These are phyloP conservation scores for Zapornia atra DNA, from an alignment of 2,113 vertebrate species.

Conservation along the genomic window DNA sequence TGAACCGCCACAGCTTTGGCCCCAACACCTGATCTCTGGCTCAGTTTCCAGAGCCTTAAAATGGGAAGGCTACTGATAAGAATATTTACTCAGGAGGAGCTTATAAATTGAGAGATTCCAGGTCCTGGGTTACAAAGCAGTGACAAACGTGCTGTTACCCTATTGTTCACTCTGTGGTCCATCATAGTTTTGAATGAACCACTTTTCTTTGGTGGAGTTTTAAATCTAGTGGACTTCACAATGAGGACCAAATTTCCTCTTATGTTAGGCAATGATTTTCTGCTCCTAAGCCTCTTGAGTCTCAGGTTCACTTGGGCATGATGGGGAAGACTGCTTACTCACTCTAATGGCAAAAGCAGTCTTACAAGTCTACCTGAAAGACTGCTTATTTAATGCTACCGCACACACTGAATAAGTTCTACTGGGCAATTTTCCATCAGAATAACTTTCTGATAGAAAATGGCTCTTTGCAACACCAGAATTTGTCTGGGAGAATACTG, in stretches of 20 bases:
- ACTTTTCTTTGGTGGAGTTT: not conserved
- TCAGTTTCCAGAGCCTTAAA: not conserved
- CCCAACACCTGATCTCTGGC: not conserved
- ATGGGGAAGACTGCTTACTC: not conserved
- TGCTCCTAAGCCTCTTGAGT: not conserved
- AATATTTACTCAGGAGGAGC: not conserved
- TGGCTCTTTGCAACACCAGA: not conserved
- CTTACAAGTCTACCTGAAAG: not conserved
- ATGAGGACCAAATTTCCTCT: not conserved
- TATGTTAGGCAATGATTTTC: not conserved
- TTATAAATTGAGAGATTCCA: not conserved
- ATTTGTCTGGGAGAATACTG: not conserved
- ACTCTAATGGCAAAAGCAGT: slow-evolving; percentile 18
- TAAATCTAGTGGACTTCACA: not conserved
- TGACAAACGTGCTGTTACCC: not conserved
- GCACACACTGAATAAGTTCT: not conserved
- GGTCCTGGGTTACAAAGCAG: not conserved
- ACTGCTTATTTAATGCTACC: not conserved
- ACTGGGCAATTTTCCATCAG: not conserved
- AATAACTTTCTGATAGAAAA: not conserved
- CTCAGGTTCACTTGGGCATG: not conserved
- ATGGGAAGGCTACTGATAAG: not conserved
- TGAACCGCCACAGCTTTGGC: not conserved
- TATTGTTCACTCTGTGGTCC: not conserved
- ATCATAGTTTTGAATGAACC: not conserved